Percentiles rank a stretch among this genome's conserved stretches.
Conservation (phyloP, 2,888 invertebrate genomes). For the Hirudinaria manillensis region DNA sequence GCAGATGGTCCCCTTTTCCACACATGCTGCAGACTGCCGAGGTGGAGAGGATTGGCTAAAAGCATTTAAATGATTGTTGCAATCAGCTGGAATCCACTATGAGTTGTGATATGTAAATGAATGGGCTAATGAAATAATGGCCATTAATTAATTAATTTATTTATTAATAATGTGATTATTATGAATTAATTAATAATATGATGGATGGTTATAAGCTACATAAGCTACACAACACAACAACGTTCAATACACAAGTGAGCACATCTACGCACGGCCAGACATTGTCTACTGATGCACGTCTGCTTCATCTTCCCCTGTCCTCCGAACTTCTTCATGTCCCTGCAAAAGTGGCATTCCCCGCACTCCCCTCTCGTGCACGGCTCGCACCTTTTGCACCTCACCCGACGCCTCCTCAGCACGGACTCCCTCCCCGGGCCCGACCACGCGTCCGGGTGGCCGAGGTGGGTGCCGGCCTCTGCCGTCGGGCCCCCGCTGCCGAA, state of each 20-base stretch:
- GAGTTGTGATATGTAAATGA: too few species aligned
- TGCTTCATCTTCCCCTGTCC: conserved; percentile 91
- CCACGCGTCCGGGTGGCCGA: background rate
- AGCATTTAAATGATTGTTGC: background rate
- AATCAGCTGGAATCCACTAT: too few species aligned
- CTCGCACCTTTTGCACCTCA: conserved; percentile 66
- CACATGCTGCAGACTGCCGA: conserved; percentile 31
- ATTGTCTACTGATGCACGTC: conserved; percentile 90
- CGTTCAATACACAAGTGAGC: too few species aligned
- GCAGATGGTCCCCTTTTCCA: conserved; percentile 18
- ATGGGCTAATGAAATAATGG: too few species aligned
- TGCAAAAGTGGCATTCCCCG: conserved; percentile 89
- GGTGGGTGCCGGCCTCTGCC: background rate
- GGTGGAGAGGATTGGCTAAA: conserved; percentile 34
- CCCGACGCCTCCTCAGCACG: conserved; percentile 43
- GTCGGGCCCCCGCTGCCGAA: background rate
- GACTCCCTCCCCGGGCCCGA: conserved; percentile 6
- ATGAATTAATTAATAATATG: too few species aligned
- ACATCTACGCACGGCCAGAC: conserved; percentile 59
- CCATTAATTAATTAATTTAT: too few species aligned
- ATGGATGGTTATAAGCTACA: too few species aligned
- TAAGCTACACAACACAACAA: too few species aligned
- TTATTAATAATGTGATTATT: too few species aligned
- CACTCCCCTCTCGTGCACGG: conserved; percentile 89
- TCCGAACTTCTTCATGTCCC: conserved; percentile 94